Evolutionary conservation across 2,797 vertebrate genomes (phyloP).

Genomic region (Tympanoctomys barrerae): DNA sequence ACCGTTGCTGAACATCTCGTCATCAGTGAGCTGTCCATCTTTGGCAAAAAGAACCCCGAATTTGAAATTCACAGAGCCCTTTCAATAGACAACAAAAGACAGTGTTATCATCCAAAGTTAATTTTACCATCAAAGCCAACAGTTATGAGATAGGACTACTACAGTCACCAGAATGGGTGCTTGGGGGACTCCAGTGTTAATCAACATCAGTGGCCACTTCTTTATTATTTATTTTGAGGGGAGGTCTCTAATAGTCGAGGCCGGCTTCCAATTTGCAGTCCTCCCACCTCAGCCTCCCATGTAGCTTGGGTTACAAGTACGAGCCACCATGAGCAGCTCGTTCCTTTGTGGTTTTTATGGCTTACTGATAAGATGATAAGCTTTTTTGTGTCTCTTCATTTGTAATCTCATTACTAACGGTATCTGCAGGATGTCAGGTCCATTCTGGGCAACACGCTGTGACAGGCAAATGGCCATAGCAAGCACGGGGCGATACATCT

Average conservation of each 20-base stretch:
- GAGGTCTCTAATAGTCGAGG: neutral
- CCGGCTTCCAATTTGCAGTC: no score
- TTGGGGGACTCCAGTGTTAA: neutral
- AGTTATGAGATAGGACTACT: neutral
- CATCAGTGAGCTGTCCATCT: conserved; percentile 98
- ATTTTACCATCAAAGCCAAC: neutral
- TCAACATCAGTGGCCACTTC: neutral
- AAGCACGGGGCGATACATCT: neutral
- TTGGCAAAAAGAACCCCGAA: conserved; percentile 98
- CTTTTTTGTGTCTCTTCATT: neutral
- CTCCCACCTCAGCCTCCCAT: neutral
- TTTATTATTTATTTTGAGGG: neutral
- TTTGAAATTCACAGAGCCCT: conserved; percentile 99
- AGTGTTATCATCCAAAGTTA: neutral
- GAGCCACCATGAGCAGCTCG: no score
- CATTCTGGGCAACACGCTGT: neutral
- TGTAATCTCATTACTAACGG: neutral
- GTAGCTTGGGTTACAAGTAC: neutral
- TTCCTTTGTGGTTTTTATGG: neutral
- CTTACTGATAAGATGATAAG: neutral
- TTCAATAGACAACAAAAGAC: conserved; percentile 55
- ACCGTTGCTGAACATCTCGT: conserved; percentile 99
- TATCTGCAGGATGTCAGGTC: neutral
- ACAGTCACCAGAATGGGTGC: neutral
- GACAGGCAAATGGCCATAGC: neutral